Evolutionary conservation across 23 tunicate genomes (phyloP).

Genomic region (Phallusia fumigata): DNA sequence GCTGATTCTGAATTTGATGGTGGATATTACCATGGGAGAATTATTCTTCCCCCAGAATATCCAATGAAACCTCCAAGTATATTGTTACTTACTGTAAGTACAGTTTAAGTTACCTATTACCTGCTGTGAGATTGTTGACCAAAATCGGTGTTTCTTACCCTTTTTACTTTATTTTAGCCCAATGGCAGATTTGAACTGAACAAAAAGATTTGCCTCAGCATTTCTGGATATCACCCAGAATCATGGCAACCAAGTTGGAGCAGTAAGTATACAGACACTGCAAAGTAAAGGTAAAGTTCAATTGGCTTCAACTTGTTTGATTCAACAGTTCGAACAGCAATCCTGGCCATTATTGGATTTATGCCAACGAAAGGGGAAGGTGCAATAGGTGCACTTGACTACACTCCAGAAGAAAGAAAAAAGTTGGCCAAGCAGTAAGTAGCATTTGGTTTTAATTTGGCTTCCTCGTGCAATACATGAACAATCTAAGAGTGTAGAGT

Average conservation of each 20-base stretch:
- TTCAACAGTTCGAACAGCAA: slow-evolving; percentile 81
- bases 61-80: slow-evolving; percentile 99
- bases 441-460: too few species aligned
- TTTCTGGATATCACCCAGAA: slow-evolving; percentile 99
- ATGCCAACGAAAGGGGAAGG: slow-evolving; percentile 98
- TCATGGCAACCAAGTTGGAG: slow-evolving; percentile 99
- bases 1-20: slow-evolving; percentile 86
- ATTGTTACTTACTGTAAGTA: slow-evolving; percentile 69
- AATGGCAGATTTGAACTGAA: slow-evolving; percentile 97
- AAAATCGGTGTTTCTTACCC: too few species aligned
- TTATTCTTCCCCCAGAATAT: slow-evolving; percentile 93
- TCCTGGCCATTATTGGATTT: slow-evolving; percentile 95
- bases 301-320: background rate
- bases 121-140: too few species aligned
- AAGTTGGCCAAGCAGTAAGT: slow-evolving; percentile 67
- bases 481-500: background rate
- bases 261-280: slow-evolving; percentile 25
- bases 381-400: slow-evolving; percentile 95
- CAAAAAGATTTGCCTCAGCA: slow-evolving; percentile 97
- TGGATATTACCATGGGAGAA: slow-evolving; percentile 95
- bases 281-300: background rate
- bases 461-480: too few species aligned
- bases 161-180: slow-evolving; percentile 23
- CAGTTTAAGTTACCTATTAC: background rate
- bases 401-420: slow-evolving; percentile 88